Evolutionary conservation across 2,113 vertebrate species (phyloP), one percentile per base, ranked within the genome.

Genomic region (Chrysochloris asiatica): DNA sequence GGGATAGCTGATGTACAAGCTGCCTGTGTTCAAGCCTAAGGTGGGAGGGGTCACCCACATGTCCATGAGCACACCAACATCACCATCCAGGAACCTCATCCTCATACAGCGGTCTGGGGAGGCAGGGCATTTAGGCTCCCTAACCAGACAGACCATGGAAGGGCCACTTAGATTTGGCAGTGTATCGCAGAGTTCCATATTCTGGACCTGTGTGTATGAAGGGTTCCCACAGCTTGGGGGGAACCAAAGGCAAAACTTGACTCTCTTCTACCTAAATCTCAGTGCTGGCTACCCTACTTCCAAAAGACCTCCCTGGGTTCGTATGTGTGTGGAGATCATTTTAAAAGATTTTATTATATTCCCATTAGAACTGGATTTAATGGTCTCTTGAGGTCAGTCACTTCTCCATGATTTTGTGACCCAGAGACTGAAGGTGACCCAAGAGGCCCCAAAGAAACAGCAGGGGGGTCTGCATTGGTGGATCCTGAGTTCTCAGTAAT

Each of bases 381-480:
- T 41, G 7, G 71, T 63, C 67, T 63, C 89, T 92, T 67, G 21
- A 91, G 41, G 26, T 50, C n/a, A 72, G 47, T 63, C 7, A 52
- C 33, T 41, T 19, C 17, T 67, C 59, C 61, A 6, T 79, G 67
- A 41, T 82, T 79, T 54, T 87, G 75, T 91, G 67, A 67, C 45
- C 61, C 56, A n/a, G 16, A 10, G 17, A 33, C 41, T 63, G n/a
- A 91, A 84, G 54, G 22, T 24, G 4, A 3, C 63, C 5, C 41
- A 78, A 30, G n/a, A 76, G 30, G 33, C 56, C n/a, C 41, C 21
- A 56, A 78, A 54, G 71, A 84, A 90, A 43, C 17, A 48, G 45
- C 33, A 2, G 24, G 16, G 13, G 61, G 59, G n/a, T 19, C n/a
- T 21, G 0, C 0, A 2, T 4, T 45, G 17, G 65, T 41, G 19